Evolutionary conservation across 2,113 vertebrate species (phyloP).

Genomic region (Microtus montanus): DNA sequence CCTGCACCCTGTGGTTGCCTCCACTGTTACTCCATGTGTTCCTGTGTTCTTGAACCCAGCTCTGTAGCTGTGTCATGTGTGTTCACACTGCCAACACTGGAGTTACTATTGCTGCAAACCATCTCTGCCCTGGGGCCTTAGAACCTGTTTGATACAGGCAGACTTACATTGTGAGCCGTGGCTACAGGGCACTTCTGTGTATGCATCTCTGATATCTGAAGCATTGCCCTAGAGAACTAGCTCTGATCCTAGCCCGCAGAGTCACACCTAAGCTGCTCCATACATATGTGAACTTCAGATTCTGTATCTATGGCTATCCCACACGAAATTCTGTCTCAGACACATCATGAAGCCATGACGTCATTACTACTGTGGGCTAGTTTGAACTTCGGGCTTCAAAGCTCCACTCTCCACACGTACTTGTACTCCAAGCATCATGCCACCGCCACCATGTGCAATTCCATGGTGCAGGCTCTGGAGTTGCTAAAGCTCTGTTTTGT

Average conservation of each 20-base stretch:
- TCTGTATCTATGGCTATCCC: background rate
- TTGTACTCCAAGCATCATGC: background rate
- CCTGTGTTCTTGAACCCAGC: background rate
- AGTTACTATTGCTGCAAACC: background rate
- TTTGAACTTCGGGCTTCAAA: background rate
- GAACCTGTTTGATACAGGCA: background rate
- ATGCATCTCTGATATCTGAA: background rate
- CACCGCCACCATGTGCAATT: background rate
- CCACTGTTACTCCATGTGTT: background rate
- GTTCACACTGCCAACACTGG: background rate
- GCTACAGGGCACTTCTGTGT: background rate
- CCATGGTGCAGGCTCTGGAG: too few relatives aligned
- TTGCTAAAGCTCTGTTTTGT: background rate
- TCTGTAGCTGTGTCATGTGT: too few relatives aligned
- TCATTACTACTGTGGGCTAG: background rate
- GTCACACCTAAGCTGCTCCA: background rate
- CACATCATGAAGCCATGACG: background rate
- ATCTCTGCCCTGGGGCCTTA: background rate
- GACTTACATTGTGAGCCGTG: fast-evolving
- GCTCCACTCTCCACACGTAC: too few relatives aligned
- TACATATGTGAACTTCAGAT: background rate
- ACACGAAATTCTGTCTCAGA: background rate
- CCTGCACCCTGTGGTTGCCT: background rate
- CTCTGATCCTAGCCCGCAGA: background rate
- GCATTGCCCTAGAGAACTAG: background rate